Base-by-base conservation (phyloP, 2,113 vertebrate genomes). In the Suncus etruscus region DNA sequence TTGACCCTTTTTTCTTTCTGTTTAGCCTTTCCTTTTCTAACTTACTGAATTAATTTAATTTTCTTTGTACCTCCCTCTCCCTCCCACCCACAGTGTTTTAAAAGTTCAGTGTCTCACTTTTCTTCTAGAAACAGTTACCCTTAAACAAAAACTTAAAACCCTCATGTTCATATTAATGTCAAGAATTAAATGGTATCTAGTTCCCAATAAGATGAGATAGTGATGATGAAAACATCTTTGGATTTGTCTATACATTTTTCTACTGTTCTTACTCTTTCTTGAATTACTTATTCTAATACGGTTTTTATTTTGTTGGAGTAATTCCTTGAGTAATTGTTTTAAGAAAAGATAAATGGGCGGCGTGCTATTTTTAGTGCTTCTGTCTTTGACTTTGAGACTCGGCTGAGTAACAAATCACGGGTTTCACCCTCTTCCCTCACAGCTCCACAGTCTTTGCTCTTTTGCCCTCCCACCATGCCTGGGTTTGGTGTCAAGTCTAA, bases 241-340 rank as follows among this genome's bases (percentile, higher is more conserved):
- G 83, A 77, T 77, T 45, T 76, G 25, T 68, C 80, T 72, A 9
- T 50, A 0, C 29, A 4, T 70, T 66, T 45, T 76, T 88, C 73
- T 90, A 6, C 50, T 16, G 5, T 31, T 29, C 70, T 87, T 95
- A 73, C 31, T 80, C 69, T 91, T 80, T 89, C 80, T 92, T 39
- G 74, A 84, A 39, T 95, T 54, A 92, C 77, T 93, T 93, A 78
- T 78, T 93, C 88, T 91, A 63, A 65, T 74, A 73, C 31, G 48
- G 25, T 69, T 86, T 80, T 86, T 93, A 70, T 93, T 92, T 91
- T 90, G 65, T 63, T 93, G 84, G 89, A 95, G 85, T 93, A 81
- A 93, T 91, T 95, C 83, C 91, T 94, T 79, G 79, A 91, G 91
- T 90, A 61, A 63, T 83, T 94, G 74, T 91, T 78, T 95, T 63